These are phyloP conservation scores for Corythoichthys intestinalis DNA, from an alignment of 2,113 vertebrate genomes.

Conservation along the genomic window DNA sequence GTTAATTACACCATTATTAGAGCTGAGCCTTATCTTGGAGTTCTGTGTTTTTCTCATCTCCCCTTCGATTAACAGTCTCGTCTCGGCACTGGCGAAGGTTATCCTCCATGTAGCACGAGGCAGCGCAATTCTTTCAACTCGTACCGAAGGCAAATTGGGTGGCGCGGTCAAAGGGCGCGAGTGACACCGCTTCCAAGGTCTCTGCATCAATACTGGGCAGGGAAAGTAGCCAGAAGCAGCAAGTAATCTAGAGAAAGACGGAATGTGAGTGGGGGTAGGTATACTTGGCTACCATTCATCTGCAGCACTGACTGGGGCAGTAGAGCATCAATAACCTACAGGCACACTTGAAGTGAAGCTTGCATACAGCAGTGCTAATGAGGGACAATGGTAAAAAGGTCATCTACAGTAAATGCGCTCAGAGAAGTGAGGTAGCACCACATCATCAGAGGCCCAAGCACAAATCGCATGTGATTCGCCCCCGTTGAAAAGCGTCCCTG, in stretches of 20 bases:
- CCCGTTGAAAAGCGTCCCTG: background rate
- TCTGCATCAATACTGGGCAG: conserved; percentile 36
- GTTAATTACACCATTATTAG: background rate
- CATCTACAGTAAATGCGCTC: conserved; percentile 8
- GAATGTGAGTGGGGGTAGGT: background rate
- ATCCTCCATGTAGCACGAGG: conserved; percentile 9
- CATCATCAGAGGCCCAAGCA: conserved; percentile 17
- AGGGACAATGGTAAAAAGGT: conserved; percentile 56
- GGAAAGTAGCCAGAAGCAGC: conserved; percentile 37
- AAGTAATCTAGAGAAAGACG: conserved; percentile 25
- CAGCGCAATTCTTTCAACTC: conserved; percentile 10
- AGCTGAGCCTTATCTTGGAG: conserved; percentile 2
- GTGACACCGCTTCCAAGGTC: conserved; percentile 25
- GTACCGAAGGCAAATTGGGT: conserved; percentile 26
- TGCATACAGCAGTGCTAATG: conserved; percentile 44
- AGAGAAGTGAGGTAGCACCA: background rate
- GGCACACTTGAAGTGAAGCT: conserved; percentile 20
- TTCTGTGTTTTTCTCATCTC: conserved; percentile 1
- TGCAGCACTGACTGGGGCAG: conserved; percentile 43
- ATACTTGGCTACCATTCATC: conserved; percentile 51
- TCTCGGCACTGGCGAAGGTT: conserved; percentile 21
- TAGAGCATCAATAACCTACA: conserved; percentile 47
- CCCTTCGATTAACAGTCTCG: conserved; percentile 13
- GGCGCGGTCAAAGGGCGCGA: conserved; percentile 37
- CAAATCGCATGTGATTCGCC: conserved; percentile 22